Base-by-base conservation (phyloP, 2,888 invertebrate species). In the Sinhomidia bicolor region DNA sequence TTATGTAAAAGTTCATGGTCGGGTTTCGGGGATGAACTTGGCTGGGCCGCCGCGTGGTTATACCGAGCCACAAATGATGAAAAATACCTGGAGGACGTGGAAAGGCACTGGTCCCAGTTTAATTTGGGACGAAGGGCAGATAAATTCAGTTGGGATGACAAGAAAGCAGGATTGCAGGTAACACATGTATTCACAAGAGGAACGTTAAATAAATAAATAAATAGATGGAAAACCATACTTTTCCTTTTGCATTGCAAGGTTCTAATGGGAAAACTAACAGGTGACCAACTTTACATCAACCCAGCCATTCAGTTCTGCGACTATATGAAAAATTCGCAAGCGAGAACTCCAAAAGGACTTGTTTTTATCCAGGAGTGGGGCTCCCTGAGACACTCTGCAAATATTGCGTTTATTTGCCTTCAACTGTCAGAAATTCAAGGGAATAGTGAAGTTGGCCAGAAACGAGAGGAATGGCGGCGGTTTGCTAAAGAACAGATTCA, bases 1-100 rank as follows among this genome's bases (percentile, higher is more conserved):
- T n/a, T n/a, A n/a, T n/a, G n/a, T n/a, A n/a, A n/a, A n/a, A n/a
- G 91, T 17, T 93, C 92, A 88, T 95, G 94, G 92, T 94, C 94
- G 0, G 95, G 94, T 80, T 95, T 94, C 91, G 95, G 94, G 0
- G 95, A 95, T 91, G 95, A 95, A 91, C 92, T 95, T 32, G 94
- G 94, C 0, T 95, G 95, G 95, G 94, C 95, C 0, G 95, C 95
- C 0, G 93, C 94, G 0, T 95, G 95, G 95, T 92, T 95, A 7
- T 94, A 94, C 93, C 94, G 94, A 90, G 95, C 95, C 2, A 95
- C 95, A 0, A 94, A 94, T 47, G 94, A 94, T 7, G 90, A 93
- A 0, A 92, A 93, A 51, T 95, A 94, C 90, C 92, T 95, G 79
- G 93, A 94, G 47, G 94, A 94, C 60, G 95, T 95, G 1, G 94